Evolutionary conservation across 2,797 vertebrate species (phyloP).

Genomic region (Parotocinclus haroldoi): DNA sequence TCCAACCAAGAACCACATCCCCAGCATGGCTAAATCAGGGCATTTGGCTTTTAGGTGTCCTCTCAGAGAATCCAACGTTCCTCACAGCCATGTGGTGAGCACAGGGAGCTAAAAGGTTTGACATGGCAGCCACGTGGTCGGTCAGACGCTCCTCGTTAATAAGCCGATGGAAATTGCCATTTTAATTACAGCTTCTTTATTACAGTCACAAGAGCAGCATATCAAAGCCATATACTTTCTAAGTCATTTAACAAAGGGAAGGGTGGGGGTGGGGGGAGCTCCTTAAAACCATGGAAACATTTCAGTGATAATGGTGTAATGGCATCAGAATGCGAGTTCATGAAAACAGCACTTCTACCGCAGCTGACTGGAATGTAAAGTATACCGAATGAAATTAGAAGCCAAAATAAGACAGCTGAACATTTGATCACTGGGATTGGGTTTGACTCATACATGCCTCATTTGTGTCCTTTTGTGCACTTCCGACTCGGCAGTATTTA

Average conservation of each 20-base stretch:
- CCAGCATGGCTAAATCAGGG: too few species aligned
- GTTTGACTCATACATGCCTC: slow-evolving; percentile 46
- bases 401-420: slow-evolving; percentile 23
- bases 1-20: too few species aligned
- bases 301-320: slow-evolving; percentile 37
- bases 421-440: slow-evolving; percentile 47
- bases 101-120: slow-evolving; percentile 31
- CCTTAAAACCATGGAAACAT: slow-evolving; percentile 40
- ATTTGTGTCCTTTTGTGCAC: slow-evolving; percentile 43
- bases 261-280: slow-evolving; percentile 4
- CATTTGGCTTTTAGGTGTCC: not conserved
- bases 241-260: slow-evolving; percentile 56
- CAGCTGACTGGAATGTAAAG: slow-evolving; percentile 34
- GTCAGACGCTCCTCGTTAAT: slow-evolving; percentile 31
- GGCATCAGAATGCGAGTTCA: slow-evolving; percentile 30
- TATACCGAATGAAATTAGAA: slow-evolving; percentile 42
- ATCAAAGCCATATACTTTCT: slow-evolving; percentile 63
- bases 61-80: slow-evolving; percentile 13
- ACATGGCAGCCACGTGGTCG: slow-evolving; percentile 39
- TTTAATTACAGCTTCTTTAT: slow-evolving; percentile 63
- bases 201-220: slow-evolving; percentile 71
- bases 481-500: slow-evolving; percentile 6
- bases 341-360: slow-evolving; percentile 26
- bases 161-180: slow-evolving; percentile 42
- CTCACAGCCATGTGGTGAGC: slow-evolving; percentile 32